Percentiles rank a stretch among this genome's conserved stretches.
Conservation (phyloP, 2,113 vertebrate species). For the Psammodynastes pulverulentus region DNA sequence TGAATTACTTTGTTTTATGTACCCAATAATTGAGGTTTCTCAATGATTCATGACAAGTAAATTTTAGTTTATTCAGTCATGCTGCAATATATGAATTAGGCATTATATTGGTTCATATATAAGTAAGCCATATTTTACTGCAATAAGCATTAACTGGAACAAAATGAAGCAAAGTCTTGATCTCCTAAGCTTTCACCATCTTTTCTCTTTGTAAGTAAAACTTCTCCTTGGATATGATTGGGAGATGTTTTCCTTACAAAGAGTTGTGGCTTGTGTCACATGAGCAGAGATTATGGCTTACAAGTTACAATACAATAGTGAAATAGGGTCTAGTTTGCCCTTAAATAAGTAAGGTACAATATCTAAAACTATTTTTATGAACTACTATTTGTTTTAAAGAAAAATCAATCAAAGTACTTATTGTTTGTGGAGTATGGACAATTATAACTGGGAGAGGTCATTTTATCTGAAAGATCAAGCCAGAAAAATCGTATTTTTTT, state of each 20-base stretch:
- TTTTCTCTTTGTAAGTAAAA: no score
- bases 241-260: background rate
- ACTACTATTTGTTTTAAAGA: background rate
- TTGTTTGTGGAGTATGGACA: background rate
- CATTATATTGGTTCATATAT: background rate
- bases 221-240: background rate
- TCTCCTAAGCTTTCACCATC: no score
- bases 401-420: background rate
- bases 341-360: background rate
- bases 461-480: background rate
- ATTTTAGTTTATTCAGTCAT: background rate
- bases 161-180: background rate
- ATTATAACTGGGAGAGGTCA: background rate
- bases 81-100: background rate
- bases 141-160: background rate
- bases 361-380: background rate
- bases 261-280: background rate
- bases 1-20: background rate
- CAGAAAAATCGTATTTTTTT: background rate
- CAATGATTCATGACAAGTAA: background rate
- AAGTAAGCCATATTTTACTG: background rate
- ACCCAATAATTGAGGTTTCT: background rate
- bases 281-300: background rate
- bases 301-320: background rate
- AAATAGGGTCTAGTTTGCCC: background rate